Base-by-base conservation (phyloP, 2,888 invertebrate genomes). In the Eugnorisma glareosa region DNA sequence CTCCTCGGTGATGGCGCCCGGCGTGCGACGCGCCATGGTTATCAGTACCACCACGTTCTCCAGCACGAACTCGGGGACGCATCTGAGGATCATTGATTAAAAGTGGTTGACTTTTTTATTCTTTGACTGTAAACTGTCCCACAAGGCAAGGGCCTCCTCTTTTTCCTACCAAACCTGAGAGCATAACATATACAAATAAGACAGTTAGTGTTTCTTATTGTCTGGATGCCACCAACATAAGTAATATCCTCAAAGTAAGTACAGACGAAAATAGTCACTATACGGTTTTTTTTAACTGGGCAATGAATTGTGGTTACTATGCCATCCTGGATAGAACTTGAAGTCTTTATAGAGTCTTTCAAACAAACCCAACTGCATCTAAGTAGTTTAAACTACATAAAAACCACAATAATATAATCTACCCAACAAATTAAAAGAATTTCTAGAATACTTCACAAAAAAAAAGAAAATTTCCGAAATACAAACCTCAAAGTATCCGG, bases 41-140 rank as follows among this genome's bases (percentile, higher is more conserved):
- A 99, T 97, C 93, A 98, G 98, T 73, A 98, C 98, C 48, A 98
- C 98, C 71, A 99, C 97, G 94, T 99, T 99, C 94, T 99, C 99
- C 68, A 99, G 96, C 54, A 99, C 96, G 92, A 98, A 98, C 94
- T 99, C 99, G 64, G 99, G 99, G 91, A 99, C 97, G 92, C 98
- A 98, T 91, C 98, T 98, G 93, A 1, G 48, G 76, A 21, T 35
- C 2, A 28, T 63, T 63, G 0, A 28, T 10, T 40, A 21, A 8
- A 7, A 31, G 18, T 10, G 21, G 4, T 48, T n/a, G 31, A n/a
- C 15, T 64, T 40, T 15, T n/a, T 7, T 59, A 5, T n/a, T 54
- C 11, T 4, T 28, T 54, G 51, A 3, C 10, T 24, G 5, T 13
- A 11, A 24, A 10, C 0, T 51, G 8, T 24, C 51, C 10, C 8